A percentile compares a stretch with the other conserved stretches of the same genome.
These are phyloP conservation scores for Chiroxiphia lanceolata DNA, from an alignment of 2,797 vertebrate genomes.

Conservation along the genomic window DNA sequence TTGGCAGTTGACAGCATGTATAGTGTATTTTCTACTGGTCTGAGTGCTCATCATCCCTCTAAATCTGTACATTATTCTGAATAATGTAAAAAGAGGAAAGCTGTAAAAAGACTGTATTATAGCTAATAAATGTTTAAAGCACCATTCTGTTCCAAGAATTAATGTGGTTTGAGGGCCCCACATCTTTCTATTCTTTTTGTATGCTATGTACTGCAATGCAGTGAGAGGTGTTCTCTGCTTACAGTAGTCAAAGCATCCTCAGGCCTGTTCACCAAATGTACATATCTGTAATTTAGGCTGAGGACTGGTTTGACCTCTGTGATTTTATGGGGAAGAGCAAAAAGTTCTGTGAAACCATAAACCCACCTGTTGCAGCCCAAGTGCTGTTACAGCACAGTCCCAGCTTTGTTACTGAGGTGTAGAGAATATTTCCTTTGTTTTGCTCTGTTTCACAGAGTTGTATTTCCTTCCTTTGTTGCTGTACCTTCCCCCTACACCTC, in stretches of 20 bases:
- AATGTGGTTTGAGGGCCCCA: not conserved
- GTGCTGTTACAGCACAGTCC: not conserved
- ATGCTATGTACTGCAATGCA: not conserved
- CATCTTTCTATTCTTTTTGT: not conserved
- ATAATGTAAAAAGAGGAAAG: not conserved
- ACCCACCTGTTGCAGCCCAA: not conserved
- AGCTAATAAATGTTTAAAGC: not conserved
- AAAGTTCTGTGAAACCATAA: not conserved
- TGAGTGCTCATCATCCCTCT: not conserved
- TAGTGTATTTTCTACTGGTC: not conserved
- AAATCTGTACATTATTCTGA: not conserved
- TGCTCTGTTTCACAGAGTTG: not conserved
- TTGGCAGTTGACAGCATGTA: not conserved
- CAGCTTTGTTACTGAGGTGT: not conserved
- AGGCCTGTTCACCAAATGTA: not conserved
- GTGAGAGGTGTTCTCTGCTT: not conserved
- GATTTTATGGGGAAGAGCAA: not conserved
- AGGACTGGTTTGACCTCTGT: not conserved
- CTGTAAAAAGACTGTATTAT: not conserved
- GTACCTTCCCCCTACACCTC: rapidly evolving
- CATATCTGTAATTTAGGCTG: not conserved
- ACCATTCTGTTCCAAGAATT: not conserved
- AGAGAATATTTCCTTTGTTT: not conserved
- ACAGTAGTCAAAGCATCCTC: not conserved
- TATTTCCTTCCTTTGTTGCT: not conserved